A percentile compares a stretch with the other conserved stretches of the same genome.
Evolutionary conservation across 2,888 invertebrate genomes (phyloP).

Genomic region (Nezara viridula): DNA sequence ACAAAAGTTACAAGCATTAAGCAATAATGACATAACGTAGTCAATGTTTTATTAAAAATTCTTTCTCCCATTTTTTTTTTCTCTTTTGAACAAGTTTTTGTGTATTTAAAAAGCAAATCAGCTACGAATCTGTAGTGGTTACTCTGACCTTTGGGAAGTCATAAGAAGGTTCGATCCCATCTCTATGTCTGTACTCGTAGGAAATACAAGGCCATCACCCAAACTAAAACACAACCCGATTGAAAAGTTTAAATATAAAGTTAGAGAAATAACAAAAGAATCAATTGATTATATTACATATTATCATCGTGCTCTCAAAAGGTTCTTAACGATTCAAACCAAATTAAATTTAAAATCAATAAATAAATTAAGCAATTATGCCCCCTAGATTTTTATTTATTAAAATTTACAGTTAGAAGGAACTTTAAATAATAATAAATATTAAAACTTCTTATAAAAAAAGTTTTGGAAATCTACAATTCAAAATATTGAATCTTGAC

Average conservation of each 20-base stretch:
- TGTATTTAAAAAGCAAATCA: conserved; percentile 13
- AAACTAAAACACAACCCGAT: conserved; percentile 75
- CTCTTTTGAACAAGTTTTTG: background rate
- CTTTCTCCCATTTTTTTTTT: conserved; percentile 7
- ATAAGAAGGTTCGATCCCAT: conserved; percentile 87
- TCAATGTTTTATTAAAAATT: background rate
- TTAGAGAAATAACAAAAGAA: conserved; percentile 53
- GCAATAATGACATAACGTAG: background rate
- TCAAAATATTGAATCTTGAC: background rate
- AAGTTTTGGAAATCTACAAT: background rate
- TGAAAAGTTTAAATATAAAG: conserved; percentile 60
- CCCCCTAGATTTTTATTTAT: background rate
- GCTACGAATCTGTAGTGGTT: conserved; percentile 42
- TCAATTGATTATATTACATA: background rate
- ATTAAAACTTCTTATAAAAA: background rate
- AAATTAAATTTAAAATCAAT: background rate
- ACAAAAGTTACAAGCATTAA: background rate
- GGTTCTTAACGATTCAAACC: background rate
- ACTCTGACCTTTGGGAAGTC: conserved; percentile 56
- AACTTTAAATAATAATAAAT: no score
- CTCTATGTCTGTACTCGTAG: conserved; percentile 81
- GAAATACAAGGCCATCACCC: conserved; percentile 90
- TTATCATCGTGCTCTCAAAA: background rate
- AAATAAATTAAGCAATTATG: background rate
- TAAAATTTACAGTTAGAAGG: background rate